Evolutionary conservation across 2,797 vertebrate genomes (phyloP), one percentile per base, ranked within the genome.

Genomic region (Ciconia nigra): DNA sequence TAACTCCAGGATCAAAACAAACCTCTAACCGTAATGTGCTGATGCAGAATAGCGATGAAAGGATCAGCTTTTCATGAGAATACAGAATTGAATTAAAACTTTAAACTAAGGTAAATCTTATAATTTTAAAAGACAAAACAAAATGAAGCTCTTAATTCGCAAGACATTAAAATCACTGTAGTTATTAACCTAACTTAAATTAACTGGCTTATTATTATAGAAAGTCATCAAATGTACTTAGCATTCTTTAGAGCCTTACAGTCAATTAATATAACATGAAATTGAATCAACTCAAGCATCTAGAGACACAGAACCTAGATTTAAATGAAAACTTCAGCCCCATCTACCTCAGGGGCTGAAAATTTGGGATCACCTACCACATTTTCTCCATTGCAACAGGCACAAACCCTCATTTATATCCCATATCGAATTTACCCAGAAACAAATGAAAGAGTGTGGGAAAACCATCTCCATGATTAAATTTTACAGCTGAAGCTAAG

Each of bases 181-280:
- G 61, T 76, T 94, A 96, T 97, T 97, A 97, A 92, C 89, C 83
- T 80, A 87, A 91, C 81, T 93, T 92, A 93, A 97, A 93, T 94
- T 97, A 97, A 93, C 92, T 83, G 57, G 35, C 93, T 94, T 94
- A 89, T 96, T 96, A 96, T 87, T 95, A 91, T 5, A 94, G 81
- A 96, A 96, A 93, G 93, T 91, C 93, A 96, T 97, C 93, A 95
- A 95, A 93, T 83, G 93, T 94, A 92, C 86, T 97, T 95, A 95
- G 93, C 69, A 61, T 69, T 94, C 96, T 97, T 94, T 39, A 89
- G 92, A 96, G 95, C 82, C 84, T 81, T 76, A 51, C 21, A 92
- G 82, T 88, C 94, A 96, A 97, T 96, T 97, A 97, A 96, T 96
- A 91, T 49, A 97, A 96, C 83, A 95, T 72, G 93, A 94, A 97